Percentiles rank a stretch among this genome's conserved stretches.
Conservation (phyloP, 2,888 invertebrate species). For the Dione juno region DNA sequence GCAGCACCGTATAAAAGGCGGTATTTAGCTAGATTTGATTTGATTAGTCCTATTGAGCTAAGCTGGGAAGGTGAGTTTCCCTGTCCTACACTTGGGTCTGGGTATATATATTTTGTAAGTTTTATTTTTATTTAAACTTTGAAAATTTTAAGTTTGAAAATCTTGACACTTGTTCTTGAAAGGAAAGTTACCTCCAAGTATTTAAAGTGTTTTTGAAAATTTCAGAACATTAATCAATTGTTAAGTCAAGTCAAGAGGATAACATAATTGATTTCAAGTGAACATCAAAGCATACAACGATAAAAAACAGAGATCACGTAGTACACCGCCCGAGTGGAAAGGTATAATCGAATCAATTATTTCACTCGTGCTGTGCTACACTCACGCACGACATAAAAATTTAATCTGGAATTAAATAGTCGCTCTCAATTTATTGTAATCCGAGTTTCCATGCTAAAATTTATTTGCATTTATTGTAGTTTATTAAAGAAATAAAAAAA, state of each 20-base stretch:
- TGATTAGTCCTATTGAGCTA: too few species aligned
- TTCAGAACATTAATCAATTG: not conserved
- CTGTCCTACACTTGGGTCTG: too few species aligned
- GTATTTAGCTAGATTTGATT: too few species aligned
- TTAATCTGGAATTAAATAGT: conserved; percentile 16
- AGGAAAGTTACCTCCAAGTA: too few species aligned
- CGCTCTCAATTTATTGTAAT: conserved; percentile 12
- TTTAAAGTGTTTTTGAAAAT: too few species aligned
- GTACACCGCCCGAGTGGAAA: conserved; percentile 58
- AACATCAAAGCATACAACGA: conserved; percentile 7
- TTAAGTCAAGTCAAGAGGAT: not conserved
- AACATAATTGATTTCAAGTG: not conserved
- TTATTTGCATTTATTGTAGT: not conserved
- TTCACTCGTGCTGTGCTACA: conserved; percentile 57
- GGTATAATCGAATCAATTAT: conserved; percentile 78
- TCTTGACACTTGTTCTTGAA: too few species aligned
- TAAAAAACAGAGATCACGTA: conserved; percentile 68
- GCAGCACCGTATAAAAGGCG: too few species aligned
- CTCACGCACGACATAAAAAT: conserved; percentile 19
- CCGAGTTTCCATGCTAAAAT: conserved; percentile 6
- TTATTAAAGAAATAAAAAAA: not conserved
- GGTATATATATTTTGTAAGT: too few species aligned
- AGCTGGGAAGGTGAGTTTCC: too few species aligned
- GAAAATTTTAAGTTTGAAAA: too few species aligned
- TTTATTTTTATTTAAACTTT: too few species aligned